phyloP scores from a whole-genome alignment of 2,797 vertebrate species.

The Pseudopleuronectes americanus region DNA sequence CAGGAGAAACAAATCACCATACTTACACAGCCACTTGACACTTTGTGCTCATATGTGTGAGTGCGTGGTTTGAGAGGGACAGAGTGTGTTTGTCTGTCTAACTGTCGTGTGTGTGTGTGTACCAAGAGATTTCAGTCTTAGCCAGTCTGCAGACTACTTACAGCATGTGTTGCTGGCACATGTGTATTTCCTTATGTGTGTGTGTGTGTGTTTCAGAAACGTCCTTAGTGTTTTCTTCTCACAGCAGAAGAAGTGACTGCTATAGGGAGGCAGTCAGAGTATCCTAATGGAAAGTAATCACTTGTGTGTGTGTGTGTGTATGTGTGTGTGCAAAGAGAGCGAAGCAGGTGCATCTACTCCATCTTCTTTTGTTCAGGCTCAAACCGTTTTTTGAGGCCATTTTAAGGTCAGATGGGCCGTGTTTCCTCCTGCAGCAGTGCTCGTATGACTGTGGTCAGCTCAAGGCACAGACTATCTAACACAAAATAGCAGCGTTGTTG shows the following conservation, averaged over 20 bases:
- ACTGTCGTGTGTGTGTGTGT: conserved; percentile 33
- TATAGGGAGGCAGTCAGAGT: conserved; percentile 25
- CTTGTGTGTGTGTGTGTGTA: conserved; percentile 13
- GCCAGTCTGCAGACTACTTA: conserved; percentile 42
- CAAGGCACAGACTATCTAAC: not conserved
- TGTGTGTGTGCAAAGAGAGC: conserved; percentile 4
- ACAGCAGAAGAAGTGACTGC: conserved; percentile 27
- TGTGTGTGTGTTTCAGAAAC: conserved; percentile 39
- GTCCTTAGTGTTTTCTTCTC: conserved; percentile 49
- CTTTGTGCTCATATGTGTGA: conserved; percentile 20
- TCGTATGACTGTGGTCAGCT: conserved; percentile 4
- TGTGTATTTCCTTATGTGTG: conserved; percentile 29
- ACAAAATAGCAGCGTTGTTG: not conserved
- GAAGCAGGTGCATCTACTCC: conserved; percentile 21
- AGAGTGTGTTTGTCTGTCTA: conserved; percentile 5
- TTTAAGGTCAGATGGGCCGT: conserved; percentile 16
- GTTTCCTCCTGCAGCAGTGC: conserved; percentile 7
- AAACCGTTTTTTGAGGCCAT: conserved; percentile 7
- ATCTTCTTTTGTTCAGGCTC: conserved; percentile 15
- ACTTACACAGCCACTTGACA: conserved; percentile 56
- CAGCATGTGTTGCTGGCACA: conserved; percentile 24
- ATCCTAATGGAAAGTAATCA: conserved; percentile 57
- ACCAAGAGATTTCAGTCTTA: conserved; percentile 31
- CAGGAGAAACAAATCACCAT: conserved; percentile 69
- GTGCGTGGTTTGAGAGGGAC: conserved; percentile 12